phyloP scores from a whole-genome alignment of 2,113 vertebrate genomes.

The Lophochroa leadbeateri region DNA sequence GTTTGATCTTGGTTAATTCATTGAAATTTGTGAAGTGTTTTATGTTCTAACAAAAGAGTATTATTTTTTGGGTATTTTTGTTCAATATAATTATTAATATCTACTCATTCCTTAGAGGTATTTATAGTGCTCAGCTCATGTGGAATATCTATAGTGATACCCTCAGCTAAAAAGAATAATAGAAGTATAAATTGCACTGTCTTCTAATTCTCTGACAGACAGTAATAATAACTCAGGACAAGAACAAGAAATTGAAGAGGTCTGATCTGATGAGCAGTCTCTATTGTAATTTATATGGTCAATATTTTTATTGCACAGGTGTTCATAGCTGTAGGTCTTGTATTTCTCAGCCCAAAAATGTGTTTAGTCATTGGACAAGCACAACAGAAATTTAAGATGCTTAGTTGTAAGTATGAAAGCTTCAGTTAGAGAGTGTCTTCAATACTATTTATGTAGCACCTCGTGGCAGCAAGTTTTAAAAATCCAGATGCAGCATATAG shows the following conservation, averaged over 20 bases:
- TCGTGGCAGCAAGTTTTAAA: neutral
- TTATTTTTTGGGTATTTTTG: slow-evolving; percentile 17
- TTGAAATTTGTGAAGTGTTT: neutral
- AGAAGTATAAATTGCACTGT: neutral
- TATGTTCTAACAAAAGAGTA: slow-evolving; percentile 25
- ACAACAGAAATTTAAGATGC: neutral
- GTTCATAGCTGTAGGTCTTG: neutral
- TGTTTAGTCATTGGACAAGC: neutral
- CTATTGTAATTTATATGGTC: neutral
- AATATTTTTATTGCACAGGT: neutral
- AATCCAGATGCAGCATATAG: neutral
- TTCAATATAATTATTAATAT: slow-evolving; percentile 40
- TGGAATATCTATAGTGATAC: neutral
- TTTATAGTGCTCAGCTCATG: neutral
- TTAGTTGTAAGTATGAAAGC: neutral
- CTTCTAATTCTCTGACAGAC: neutral
- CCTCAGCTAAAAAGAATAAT: slow-evolving; percentile 6
- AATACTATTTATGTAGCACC: neutral
- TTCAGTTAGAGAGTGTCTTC: neutral
- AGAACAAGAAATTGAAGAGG: neutral
- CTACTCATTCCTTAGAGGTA: neutral
- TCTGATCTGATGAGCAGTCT: neutral
- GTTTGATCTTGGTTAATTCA: slow-evolving; percentile 58
- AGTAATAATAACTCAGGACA: neutral
- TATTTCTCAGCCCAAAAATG: neutral